These are phyloP conservation scores for Elachura formosa DNA, from an alignment of 2,113 vertebrate genomes.

Conservation along the genomic window DNA sequence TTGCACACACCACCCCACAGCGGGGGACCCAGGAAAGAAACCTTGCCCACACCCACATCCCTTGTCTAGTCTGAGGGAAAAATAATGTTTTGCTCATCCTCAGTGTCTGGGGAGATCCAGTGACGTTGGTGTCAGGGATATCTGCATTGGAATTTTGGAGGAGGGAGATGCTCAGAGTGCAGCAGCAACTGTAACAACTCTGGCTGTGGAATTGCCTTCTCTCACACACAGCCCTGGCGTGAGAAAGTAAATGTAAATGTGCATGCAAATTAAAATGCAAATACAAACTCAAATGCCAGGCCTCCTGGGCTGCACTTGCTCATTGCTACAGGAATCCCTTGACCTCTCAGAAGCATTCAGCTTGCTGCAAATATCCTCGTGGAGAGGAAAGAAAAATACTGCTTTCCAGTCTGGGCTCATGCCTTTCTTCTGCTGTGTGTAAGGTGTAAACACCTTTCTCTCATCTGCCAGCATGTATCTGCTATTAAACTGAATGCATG, in stretches of 20 bases:
- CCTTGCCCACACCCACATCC: background rate
- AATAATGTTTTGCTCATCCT: background rate
- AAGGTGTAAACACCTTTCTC: background rate
- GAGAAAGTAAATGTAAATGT: constrained; percentile 19
- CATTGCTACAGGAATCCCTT: background rate
- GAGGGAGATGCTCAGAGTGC: background rate
- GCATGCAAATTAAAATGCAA: constrained; percentile 23
- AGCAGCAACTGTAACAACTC: background rate
- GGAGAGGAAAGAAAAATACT: background rate
- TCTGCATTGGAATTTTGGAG: background rate
- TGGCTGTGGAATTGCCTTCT: background rate
- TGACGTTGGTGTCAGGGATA: background rate
- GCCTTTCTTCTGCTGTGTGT: background rate
- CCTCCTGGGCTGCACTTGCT: background rate
- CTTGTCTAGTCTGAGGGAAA: background rate
- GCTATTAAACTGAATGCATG: background rate
- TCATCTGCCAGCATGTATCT: background rate
- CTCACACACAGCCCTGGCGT: background rate
- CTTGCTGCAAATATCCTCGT: background rate
- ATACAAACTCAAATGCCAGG: background rate
- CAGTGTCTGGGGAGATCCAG: background rate
- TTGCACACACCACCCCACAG: background rate
- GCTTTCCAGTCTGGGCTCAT: background rate
- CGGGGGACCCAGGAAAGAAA: background rate
- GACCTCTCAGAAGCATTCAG: background rate